These are phyloP conservation scores for Orcinus orca DNA, from an alignment of 2,113 vertebrate species.

Conservation along the genomic window DNA sequence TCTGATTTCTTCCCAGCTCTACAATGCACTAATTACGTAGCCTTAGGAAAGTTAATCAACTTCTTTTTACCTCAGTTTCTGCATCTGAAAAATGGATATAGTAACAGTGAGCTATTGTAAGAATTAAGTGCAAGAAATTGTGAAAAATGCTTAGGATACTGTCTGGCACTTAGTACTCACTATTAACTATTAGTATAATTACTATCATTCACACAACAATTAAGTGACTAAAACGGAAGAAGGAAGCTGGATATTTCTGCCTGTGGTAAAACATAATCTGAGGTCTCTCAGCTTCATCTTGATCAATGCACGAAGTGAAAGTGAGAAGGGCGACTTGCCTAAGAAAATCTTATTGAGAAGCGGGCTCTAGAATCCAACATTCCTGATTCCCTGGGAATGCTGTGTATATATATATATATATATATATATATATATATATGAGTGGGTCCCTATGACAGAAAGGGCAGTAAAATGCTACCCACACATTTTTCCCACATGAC, in stretches of 20 bases:
- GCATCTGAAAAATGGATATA: background rate
- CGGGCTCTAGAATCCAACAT: background rate
- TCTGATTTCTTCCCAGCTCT: background rate
- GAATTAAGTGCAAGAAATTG: background rate
- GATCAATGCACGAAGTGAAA: background rate
- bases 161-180: background rate
- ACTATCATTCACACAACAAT: constrained; percentile 22
- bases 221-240: constrained; percentile 18
- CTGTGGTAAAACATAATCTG: background rate
- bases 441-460: background rate
- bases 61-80: background rate
- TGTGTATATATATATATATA: too few species aligned
- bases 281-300: background rate
- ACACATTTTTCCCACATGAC: background rate
- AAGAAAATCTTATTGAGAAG: background rate
- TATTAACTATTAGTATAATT: constrained; percentile 34
- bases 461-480: background rate
- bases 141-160: background rate
- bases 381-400: background rate
- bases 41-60: background rate
- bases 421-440: too few species aligned
- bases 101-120: background rate
- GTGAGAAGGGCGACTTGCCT: background rate
- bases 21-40: background rate
- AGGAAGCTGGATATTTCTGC: constrained; percentile 17